These are phyloP conservation scores for Papilio aristodemus DNA, from an alignment of 1,140 invertebrate genomes.

Conservation along the genomic window DNA sequence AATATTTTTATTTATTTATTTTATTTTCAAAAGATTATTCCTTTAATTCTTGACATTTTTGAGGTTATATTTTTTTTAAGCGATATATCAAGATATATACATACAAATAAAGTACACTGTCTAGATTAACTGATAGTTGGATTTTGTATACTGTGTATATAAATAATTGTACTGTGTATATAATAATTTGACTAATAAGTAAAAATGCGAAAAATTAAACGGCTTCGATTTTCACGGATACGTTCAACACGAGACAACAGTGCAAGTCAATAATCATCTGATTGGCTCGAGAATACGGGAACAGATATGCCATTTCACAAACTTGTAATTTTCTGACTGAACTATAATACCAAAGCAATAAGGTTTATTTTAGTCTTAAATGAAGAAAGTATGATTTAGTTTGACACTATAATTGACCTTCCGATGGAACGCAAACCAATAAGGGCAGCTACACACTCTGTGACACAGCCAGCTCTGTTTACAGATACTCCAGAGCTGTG, in stretches of 20 bases:
- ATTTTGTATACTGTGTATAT: background rate
- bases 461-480: conserved; percentile 21
- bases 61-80: background rate
- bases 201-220: background rate
- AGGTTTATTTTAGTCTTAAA: background rate
- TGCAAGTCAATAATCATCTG: conserved; percentile 29
- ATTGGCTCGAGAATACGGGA: conserved; percentile 31
- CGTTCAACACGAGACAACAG: conserved; percentile 25
- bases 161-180: background rate
- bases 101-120: background rate
- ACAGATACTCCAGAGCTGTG: background rate
- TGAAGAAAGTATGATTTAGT: background rate
- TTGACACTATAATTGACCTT: conserved; percentile 22
- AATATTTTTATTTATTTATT: background rate
- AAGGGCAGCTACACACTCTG: conserved; percentile 27
- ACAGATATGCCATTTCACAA: conserved; percentile 25
- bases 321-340: background rate
- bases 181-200: background rate
- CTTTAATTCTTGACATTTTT: background rate
- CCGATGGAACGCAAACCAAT: conserved; percentile 30
- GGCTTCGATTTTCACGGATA: conserved; percentile 12
- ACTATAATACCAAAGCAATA: background rate
- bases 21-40: background rate
- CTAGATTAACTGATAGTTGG: background rate
- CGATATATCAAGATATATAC: background rate